Conservation (phyloP, 2,113 vertebrate species). For the Mormyrus iriodes region DNA sequence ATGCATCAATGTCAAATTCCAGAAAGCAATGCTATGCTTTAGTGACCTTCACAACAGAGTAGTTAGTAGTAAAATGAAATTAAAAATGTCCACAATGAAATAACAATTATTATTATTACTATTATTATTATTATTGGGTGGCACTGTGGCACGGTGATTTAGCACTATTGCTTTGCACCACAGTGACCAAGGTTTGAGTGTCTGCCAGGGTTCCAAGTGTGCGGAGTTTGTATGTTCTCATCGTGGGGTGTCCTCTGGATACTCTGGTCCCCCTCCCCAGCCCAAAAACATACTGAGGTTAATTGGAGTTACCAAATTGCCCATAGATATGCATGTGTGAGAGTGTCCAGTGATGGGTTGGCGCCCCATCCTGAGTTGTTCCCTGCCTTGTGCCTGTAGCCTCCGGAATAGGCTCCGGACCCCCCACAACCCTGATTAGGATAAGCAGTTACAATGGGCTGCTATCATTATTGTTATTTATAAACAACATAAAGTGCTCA, state of each 20-base stretch:
- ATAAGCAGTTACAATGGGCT: background rate
- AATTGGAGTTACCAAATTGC: too few relatives aligned
- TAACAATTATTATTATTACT: too few relatives aligned
- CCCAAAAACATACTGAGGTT: too few relatives aligned
- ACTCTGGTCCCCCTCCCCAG: too few relatives aligned
- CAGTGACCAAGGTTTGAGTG: too few relatives aligned
- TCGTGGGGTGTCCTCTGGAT: too few relatives aligned
- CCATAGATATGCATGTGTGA: background rate
- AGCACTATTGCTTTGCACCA: too few relatives aligned
- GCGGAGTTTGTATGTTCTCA: too few relatives aligned
- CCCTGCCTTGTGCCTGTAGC: background rate
- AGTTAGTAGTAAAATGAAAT: too few relatives aligned
- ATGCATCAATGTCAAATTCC: background rate
- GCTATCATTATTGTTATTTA: background rate
- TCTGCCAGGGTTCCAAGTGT: too few relatives aligned
- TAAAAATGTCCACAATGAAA: background rate
- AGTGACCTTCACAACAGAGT: background rate
- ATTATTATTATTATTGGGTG: too few relatives aligned
- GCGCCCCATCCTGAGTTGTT: background rate
- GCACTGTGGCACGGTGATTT: too few relatives aligned
- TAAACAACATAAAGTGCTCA: background rate
- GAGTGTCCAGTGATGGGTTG: background rate
- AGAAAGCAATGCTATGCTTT: background rate
- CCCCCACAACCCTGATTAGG: background rate
- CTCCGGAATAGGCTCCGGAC: background rate